Evolutionary conservation across 2,797 vertebrate genomes (phyloP), one percentile per base, ranked within the genome.

Genomic region (Perodicticus potto): DNA sequence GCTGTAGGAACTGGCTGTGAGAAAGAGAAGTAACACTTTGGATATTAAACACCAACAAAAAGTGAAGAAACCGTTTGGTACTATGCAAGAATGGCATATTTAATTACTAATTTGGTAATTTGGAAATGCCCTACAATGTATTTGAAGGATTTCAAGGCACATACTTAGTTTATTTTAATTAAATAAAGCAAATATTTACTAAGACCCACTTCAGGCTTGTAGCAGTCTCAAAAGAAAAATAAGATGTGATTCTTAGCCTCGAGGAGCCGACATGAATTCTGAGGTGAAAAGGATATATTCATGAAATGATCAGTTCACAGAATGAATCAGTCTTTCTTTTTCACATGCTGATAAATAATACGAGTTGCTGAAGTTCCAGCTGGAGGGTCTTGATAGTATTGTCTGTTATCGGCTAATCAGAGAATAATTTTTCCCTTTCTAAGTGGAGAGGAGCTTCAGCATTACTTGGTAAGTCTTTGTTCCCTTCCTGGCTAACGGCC

Each of bases 1-100:
- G 95, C 76, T 96, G 91, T 93, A 97, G 93, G 94, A 98, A 97
- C 96, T 98, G 93, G 81, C 96, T 97, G 69, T 97, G 92, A 97
- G 93, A 95, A 97, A 96, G 53, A 90, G 93, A 86, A 89, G 96
- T 74, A 91, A 65, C n/a, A 78, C 0, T 72, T 92, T 93, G 55
- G 5, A 83, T 96, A 59, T 94, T 96, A 94, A 96, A 98, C 89
- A 95, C 80, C 14, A 81, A 69, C 29, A 82, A 87, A 90, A 84
- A 86, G 2, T 23, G 32, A 72, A 93, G 45, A 94, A 88, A 86
- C 94, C 23, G 81, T 86, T 69, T 93, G 78, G 29, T 43, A 27
- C n/a, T 84, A 93, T 93, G 23, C 32, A 82, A 81, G 65, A 25
- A 29, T 6, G 16, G 27, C 49, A 63, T 67, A 37, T 89, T 95